Conservation (phyloP, 2,888 invertebrate genomes). For the Griposia aprilina region DNA sequence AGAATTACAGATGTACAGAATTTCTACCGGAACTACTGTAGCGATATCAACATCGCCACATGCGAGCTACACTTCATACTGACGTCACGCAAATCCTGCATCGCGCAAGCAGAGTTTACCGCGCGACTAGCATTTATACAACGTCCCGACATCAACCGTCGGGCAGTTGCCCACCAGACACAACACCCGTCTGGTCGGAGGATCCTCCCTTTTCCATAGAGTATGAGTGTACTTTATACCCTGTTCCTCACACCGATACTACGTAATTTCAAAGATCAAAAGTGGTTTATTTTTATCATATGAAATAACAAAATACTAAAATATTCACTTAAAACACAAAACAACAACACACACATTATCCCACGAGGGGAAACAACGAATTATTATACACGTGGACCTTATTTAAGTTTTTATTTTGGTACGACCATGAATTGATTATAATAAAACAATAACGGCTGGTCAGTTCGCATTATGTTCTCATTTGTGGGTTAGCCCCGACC, state of each 20-base stretch:
- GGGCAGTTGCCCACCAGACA: too few relatives aligned
- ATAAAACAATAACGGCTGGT: constrained; percentile 56
- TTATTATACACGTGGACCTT: constrained; percentile 14
- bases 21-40: neutral
- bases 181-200: too few relatives aligned
- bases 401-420: constrained; percentile 54
- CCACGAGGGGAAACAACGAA: constrained; percentile 10
- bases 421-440: constrained; percentile 56
- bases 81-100: too few relatives aligned
- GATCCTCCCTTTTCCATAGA: too few relatives aligned
- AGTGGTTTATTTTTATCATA: neutral
- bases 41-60: too few relatives aligned
- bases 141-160: too few relatives aligned
- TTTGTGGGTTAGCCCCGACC: constrained; percentile 58
- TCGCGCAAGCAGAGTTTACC: too few relatives aligned
- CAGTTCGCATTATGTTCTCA: constrained; percentile 54
- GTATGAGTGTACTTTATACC: too few relatives aligned
- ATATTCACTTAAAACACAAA: neutral
- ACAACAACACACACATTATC: neutral
- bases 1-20: neutral
- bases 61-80: too few relatives aligned
- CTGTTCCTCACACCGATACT: too few relatives aligned
- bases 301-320: neutral
- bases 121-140: too few relatives aligned
- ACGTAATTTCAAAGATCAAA: neutral